Base-by-base conservation (phyloP, 2,888 invertebrate genomes). In the Morpho deidamia region DNA sequence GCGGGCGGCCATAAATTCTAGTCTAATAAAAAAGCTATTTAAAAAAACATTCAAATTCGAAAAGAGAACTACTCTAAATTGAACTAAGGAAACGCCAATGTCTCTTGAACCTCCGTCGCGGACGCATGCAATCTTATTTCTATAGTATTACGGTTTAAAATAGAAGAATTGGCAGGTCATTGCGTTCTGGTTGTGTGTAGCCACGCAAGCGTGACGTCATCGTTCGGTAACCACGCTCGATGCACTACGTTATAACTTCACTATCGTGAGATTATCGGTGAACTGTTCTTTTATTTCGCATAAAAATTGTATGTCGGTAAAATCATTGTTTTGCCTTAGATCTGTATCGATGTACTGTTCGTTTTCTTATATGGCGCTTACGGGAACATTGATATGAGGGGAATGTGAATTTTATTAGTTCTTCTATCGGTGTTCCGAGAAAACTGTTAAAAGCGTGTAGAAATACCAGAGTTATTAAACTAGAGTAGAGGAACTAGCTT, bases 1-100 rank as follows among this genome's bases (percentile, higher is more conserved):
- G 69, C 74, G 70, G 70, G 71, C 67, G 66, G 67, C 72, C 74
- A 84, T 87, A 85, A 86, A 87, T 85, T 82, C 72, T 74, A 77
- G 74, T 74, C 85, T 81, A 87, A 85, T 87, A 86, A 85, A 87
- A 85, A 85, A 83, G 83, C 81, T 85, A 86, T 87, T 83, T 80
- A 77, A 81, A 83, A 37, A 81, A 80, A 81, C 78, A 79, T 78
- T 81, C 80, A 76, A 83, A 83, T 79, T 80, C 69, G 74, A 78
- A 83, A 78, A 75, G 71, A 75, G 78, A 77, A 73, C 76, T 69
- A 66, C 63, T 69, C 64, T 66, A 68, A 69, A 66, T 64, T 60
- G 66, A 63, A 58, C 11, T 51, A 43, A 38, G 42, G 49, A 55
- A 61, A 62, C 65, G 53, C 78, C 71, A 76, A 53, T 60, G 51